A percentile compares a stretch with the other conserved stretches of the same genome.
These are phyloP conservation scores for Pristionchus exspectatus DNA, from an alignment of 2,888 invertebrate species.

Conservation along the genomic window DNA sequence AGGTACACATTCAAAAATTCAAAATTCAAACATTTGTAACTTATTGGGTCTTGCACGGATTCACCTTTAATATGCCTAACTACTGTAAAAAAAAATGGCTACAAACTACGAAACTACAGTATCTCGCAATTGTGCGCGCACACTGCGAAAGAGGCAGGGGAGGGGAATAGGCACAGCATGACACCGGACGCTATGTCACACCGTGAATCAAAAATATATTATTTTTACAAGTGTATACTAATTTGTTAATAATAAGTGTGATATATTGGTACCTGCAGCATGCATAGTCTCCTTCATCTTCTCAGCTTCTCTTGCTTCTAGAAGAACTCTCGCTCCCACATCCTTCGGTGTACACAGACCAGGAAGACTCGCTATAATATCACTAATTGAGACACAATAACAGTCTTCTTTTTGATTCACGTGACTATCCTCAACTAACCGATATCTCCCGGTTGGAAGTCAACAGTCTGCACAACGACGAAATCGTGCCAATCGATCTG, in stretches of 20 bases:
- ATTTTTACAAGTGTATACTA: no score
- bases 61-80: no score
- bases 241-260: background rate
- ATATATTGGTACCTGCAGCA: conserved; percentile 11
- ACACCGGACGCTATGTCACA: no score
- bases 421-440: conserved; percentile 81
- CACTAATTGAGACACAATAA: background rate
- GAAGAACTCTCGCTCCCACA: conserved; percentile 81
- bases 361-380: conserved; percentile 79
- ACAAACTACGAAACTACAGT: no score
- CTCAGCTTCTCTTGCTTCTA: conserved; percentile 80
- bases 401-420: background rate
- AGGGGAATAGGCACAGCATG: no score
- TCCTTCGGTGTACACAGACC: conserved; percentile 82
- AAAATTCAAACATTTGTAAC: no score
- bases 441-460: conserved; percentile 96
- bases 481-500: conserved; percentile 99
- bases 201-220: no score
- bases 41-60: no score
- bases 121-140: no score
- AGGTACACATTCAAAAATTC: no score
- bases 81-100: no score
- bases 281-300: conserved; percentile 59
- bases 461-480: conserved; percentile 99
- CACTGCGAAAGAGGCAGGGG: no score